Conservation (phyloP, 2,113 vertebrate species). For the Dascyllus trimaculatus region DNA sequence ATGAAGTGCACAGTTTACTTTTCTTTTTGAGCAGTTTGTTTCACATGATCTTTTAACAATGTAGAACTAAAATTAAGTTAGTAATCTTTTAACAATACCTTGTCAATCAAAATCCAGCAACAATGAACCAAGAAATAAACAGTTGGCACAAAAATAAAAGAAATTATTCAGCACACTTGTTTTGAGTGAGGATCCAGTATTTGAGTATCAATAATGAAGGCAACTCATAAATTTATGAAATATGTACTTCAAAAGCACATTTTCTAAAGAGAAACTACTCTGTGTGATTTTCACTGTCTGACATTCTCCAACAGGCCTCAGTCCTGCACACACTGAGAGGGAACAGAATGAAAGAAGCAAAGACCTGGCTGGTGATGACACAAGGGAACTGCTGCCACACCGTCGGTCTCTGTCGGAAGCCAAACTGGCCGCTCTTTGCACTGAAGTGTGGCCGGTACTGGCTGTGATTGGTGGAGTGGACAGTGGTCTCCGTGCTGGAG, state of each 20-base stretch:
- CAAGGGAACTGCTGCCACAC: slow-evolving; percentile 51
- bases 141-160: too few relatives aligned
- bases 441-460: slow-evolving; percentile 86
- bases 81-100: too few relatives aligned
- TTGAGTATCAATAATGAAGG: neutral
- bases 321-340: slow-evolving; percentile 57
- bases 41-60: too few relatives aligned
- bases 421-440: slow-evolving; percentile 82
- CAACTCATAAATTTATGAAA: neutral
- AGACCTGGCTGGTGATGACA: slow-evolving; percentile 36
- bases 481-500: slow-evolving; percentile 84
- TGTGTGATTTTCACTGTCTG: neutral
- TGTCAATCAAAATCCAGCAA: too few relatives aligned
- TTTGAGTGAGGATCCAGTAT: neutral
- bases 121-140: too few relatives aligned
- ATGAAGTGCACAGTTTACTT: too few relatives aligned
- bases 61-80: too few relatives aligned
- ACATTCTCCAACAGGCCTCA: slow-evolving; percentile 26
- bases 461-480: slow-evolving; percentile 87
- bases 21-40: too few relatives aligned
- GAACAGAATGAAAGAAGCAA: slow-evolving; percentile 51
- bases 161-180: too few relatives aligned
- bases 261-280: neutral
- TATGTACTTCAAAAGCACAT: neutral
- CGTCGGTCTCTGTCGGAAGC: slow-evolving; percentile 77